Conservation (phyloP, 2,888 invertebrate genomes). For the Tipula helvola region DNA sequence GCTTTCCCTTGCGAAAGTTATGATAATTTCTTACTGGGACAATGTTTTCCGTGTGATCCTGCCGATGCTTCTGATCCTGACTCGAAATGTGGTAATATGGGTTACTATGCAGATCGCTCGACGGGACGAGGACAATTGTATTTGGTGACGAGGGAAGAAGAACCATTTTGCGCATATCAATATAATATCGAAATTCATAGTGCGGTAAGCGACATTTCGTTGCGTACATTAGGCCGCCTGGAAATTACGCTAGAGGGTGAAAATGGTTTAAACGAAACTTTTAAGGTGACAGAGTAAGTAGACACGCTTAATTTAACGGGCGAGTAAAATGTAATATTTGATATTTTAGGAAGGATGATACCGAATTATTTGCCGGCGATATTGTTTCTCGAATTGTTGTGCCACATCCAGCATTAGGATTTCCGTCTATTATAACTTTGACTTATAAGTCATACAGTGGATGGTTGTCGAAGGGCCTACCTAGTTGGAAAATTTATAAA, state of each 20-base stretch:
- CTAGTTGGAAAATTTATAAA: conserved; percentile 69
- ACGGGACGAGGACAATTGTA: conserved; percentile 77
- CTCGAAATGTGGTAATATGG: conserved; percentile 77
- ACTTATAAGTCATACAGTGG: conserved; percentile 81
- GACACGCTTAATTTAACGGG: not conserved
- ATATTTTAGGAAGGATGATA: conserved; percentile 60
- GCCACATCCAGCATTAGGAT: conserved; percentile 74
- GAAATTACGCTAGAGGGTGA: conserved; percentile 70
- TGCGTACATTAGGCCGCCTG: conserved; percentile 53
- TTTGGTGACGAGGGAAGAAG: conserved; percentile 76
- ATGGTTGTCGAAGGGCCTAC: conserved; percentile 76
- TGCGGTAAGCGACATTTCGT: conserved; percentile 49
- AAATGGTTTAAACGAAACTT: conserved; percentile 74
- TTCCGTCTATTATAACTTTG: conserved; percentile 57
- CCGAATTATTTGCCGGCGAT: conserved; percentile 56
- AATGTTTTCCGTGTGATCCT: conserved; percentile 56
- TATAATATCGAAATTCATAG: conserved; percentile 74
- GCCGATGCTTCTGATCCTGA: conserved; percentile 33
- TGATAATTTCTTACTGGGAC: conserved; percentile 68
- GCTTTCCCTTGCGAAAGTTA: conserved; percentile 79
- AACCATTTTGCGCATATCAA: conserved; percentile 90
- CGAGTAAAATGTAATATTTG: not conserved
- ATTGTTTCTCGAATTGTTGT: conserved; percentile 72
- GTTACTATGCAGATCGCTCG: conserved; percentile 80
- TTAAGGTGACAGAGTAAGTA: conserved; percentile 69